Base-by-base conservation (phyloP, 1,140 invertebrate species). In the Neuroterus valhalla region DNA sequence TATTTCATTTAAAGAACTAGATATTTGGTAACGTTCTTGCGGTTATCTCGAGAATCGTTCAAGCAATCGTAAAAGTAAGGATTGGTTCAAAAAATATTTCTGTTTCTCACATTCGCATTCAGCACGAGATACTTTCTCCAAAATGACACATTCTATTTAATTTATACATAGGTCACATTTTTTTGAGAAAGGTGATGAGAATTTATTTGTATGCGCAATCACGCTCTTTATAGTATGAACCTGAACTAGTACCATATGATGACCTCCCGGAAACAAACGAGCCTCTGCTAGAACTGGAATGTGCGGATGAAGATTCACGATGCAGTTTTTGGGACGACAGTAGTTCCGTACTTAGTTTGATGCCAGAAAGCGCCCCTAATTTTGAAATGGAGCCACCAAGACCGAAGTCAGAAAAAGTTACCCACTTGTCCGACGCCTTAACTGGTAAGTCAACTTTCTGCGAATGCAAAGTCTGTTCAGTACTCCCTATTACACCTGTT, bases 241-340 rank as follows among this genome's bases (percentile, higher is more conserved):
- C 83, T 43, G 87, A 90, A 75, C 73, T 90, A 48, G 84, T 89
- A 50, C 88, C 89, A 48, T 90, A 89, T 45, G 86, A 87, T 71
- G 87, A 90, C 86, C 82, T 90, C 70, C 88, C 88, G 43, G 88
- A 90, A 75, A 89, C 87, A 0, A 85, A 89, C 68, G 89, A 89
- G 66, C 84, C 85, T 11, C 74, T 88, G n/a, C 71, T 89, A 31
- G 88, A 90, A 80, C 76, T 90, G 14, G 89, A 90, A 71, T 88
- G 79, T 46, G 38, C 68, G 44, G 79, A 81, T 0, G 85, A 89
- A 50, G 84, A 85, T 26, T 81, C 84, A 2, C 74, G 80, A 46
- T 81, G 77, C 21, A 80, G 74, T 75, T 71, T 89, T n/a, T 89
- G 88, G 88, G 79, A 88, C 62, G 85, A 82, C 46, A 79, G 70